Base-by-base conservation (phyloP, 2,888 invertebrate genomes). In the Cataglyphis livida region DNA sequence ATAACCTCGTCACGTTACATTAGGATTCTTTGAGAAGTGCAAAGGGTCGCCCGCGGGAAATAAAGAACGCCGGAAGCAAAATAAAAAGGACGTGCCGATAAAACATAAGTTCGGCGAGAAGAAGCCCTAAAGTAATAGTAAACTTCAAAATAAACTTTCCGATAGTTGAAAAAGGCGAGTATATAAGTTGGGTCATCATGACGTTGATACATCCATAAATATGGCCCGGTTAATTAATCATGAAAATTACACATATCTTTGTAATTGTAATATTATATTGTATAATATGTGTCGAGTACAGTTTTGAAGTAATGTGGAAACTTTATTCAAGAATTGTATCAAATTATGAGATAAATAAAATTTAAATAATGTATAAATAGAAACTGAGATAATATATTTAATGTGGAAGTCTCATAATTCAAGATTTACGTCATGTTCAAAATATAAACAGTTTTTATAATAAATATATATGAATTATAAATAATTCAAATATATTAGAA, bases 21-120 rank as follows among this genome's bases (percentile, higher is more conserved):
- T 79, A 79, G 70, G 78, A 79, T 12, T 70, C 70, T 79, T 70
- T 68, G 70, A 44, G 25, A 79, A 79, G 59, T 70, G 25, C 32
- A 70, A 35, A 15, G 41, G 54, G 41, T 44, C 75, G 44, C 76
- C 78, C 79, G 59, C 68, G 82, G 81, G 78, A 82, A 82, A 82
- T 78, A 68, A 68, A 78, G 66, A 18, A 65, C 68, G 44, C 59
- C 78, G 82, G 68, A 82, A 78, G 66, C 18, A 32, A 44, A 61
- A 82, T 62, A 66, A 82, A 61, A 81, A 81, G n/a, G 35, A 84
- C 74, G 44, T 38, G 21, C 64, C 66, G 51, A 76, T 82, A 84
- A 90, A 90, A 89, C 88, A 90, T 84, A 89, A 89, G 90, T 89
- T 90, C 81, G 76, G 68, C 73, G 82, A 81, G 38, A 83, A 81